A percentile compares a stretch with the other conserved stretches of the same genome.
Evolutionary conservation across 2,113 vertebrate species (phyloP).

Genomic region (Nipponia nippon): DNA sequence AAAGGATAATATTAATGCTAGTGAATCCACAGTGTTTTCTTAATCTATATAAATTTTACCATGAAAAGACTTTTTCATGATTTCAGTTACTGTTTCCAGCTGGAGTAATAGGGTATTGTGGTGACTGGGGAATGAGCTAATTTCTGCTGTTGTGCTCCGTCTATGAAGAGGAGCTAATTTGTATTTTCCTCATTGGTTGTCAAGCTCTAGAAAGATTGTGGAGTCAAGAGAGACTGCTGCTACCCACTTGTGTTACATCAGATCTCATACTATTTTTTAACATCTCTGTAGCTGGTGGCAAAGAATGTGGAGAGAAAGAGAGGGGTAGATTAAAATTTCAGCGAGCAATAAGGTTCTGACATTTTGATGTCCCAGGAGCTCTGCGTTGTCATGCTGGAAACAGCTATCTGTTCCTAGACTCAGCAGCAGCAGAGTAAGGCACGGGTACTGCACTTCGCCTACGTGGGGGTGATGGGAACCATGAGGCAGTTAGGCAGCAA

Average conservation of each 20-base stretch:
- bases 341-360: neutral
- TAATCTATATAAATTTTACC: neutral
- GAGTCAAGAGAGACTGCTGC: constrained; percentile 34
- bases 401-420: neutral
- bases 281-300: neutral
- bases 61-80: neutral
- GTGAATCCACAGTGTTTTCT: neutral
- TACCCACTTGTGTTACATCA: constrained; percentile 37
- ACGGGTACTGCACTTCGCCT: neutral
- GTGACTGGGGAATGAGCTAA: neutral
- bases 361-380: neutral
- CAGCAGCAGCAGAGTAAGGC: neutral
- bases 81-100: neutral
- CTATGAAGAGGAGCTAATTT: constrained; percentile 7
- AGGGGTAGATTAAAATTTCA: neutral
- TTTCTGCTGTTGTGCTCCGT: neutral
- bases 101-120: neutral
- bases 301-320: neutral
- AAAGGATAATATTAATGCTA: neutral
- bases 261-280: constrained; percentile 34
- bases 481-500: neutral
- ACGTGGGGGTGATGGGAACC: neutral
- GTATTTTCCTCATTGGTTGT: constrained; percentile 15
- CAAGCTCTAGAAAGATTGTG: constrained; percentile 10
- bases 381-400: neutral